Conservation (phyloP, 2,113 vertebrate genomes). For the Oenanthe oenanthe region DNA sequence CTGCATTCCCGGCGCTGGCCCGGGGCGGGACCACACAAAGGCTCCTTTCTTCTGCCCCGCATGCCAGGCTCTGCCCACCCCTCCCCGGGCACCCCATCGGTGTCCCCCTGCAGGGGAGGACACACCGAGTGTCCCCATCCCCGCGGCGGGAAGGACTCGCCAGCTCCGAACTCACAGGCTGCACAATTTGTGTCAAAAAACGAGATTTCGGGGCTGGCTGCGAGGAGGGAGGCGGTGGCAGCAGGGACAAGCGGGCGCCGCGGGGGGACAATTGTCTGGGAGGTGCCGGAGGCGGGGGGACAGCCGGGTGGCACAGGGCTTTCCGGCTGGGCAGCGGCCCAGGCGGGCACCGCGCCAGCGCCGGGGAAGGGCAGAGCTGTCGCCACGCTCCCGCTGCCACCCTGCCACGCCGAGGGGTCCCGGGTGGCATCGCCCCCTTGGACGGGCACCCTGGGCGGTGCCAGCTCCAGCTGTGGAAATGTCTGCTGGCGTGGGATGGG, state of each 20-base stretch:
- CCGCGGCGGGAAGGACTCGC: background rate
- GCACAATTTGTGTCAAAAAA: background rate
- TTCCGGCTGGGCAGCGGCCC: constrained; percentile 30
- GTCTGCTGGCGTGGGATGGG: background rate
- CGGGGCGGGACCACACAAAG: too few species aligned
- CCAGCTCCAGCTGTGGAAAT: background rate
- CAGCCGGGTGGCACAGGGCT: constrained; percentile 19
- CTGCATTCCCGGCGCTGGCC: constrained; percentile 21
- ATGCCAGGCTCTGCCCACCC: constrained; percentile 3
- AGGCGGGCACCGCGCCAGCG: background rate
- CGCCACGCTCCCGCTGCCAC: background rate
- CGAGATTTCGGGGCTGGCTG: background rate
- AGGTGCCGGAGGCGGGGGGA: background rate
- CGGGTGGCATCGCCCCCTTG: background rate
- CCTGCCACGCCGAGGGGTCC: fast-evolving
- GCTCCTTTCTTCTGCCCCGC: constrained; percentile 61
- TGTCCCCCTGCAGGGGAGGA: background rate
- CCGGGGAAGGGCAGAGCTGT: background rate
- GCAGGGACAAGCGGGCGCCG: background rate
- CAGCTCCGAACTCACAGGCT: background rate
- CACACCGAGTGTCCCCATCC: background rate
- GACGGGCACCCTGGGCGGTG: background rate
- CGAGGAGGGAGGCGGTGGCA: background rate
- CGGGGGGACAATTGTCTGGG: constrained; percentile 37
- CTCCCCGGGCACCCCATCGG: background rate